Percentiles rank a stretch among this genome's conserved stretches.
Conservation (phyloP, 2,797 vertebrate species). For the Lepilemur septentrionalis region DNA sequence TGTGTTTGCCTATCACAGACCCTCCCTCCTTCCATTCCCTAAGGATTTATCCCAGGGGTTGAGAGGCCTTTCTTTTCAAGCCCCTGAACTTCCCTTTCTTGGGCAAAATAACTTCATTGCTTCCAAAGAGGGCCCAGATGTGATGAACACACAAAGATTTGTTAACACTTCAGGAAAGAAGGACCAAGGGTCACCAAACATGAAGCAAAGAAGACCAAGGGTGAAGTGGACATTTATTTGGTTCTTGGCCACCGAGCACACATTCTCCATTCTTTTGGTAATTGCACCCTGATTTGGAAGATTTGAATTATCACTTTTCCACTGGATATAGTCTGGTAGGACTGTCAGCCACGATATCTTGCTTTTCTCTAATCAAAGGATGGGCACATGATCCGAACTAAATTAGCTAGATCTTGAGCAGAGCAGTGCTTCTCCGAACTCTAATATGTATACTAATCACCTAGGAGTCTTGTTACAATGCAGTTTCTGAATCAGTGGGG, state of each 20-base stretch:
- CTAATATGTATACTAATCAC: neutral
- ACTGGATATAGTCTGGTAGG: neutral
- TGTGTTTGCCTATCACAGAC: neutral
- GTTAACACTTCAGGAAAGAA: neutral
- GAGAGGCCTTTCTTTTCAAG: neutral
- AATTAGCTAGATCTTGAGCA: neutral
- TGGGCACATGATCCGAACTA: neutral
- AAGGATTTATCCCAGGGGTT: neutral
- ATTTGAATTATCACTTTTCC: neutral
- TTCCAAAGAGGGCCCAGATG: neutral
- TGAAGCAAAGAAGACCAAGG: neutral
- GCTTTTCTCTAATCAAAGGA: neutral
- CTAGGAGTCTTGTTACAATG: neutral
- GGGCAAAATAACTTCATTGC: neutral
- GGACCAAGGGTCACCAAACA: too few species aligned
- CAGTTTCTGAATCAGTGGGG: neutral
- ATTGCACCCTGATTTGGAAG: neutral
- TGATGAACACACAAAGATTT: neutral
- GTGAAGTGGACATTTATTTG: neutral
- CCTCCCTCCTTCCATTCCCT: neutral
- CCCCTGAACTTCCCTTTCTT: neutral
- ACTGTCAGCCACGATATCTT: neutral
- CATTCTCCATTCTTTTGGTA: conserved; percentile 1
- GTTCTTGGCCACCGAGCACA: neutral
- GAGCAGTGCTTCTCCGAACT: neutral